These are phyloP conservation scores for Novumbra hubbsi DNA, from an alignment of 2,797 vertebrate species.

Conservation along the genomic window DNA sequence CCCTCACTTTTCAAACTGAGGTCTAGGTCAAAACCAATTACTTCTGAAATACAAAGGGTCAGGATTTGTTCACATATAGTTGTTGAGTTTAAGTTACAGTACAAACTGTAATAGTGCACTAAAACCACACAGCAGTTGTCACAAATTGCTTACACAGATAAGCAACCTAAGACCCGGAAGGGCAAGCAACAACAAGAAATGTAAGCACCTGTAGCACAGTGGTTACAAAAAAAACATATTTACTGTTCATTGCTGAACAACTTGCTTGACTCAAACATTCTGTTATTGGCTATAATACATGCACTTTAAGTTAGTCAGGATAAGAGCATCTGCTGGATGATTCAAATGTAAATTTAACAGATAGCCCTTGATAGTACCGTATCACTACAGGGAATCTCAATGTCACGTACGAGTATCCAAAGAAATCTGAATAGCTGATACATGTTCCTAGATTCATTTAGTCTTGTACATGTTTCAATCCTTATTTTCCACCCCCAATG, in stretches of 20 bases:
- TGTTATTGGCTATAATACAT: background rate
- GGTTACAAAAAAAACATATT: background rate
- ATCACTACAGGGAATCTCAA: too few relatives aligned
- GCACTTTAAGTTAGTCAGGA: too few relatives aligned
- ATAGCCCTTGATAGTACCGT: background rate
- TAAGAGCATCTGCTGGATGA: too few relatives aligned
- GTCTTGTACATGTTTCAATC: too few relatives aligned
- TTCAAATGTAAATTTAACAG: too few relatives aligned
- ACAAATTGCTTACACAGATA: too few relatives aligned
- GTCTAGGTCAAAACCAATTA: background rate
- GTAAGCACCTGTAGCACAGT: background rate
- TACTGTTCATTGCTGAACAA: background rate
- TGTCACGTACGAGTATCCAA: background rate
- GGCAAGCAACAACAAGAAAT: background rate
- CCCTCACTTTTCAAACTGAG: background rate
- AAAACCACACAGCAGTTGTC: too few relatives aligned
- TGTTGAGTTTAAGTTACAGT: background rate
- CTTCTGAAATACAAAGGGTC: background rate
- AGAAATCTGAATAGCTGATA: background rate
- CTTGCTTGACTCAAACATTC: background rate
- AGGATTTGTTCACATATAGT: background rate
- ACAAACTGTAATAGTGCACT: too few relatives aligned
- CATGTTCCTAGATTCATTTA: too few relatives aligned
- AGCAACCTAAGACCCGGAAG: too few relatives aligned
- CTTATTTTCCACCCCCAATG: too few relatives aligned